Conservation (phyloP, 2,888 invertebrate species). For the Zaprionus obscuricornis region DNA sequence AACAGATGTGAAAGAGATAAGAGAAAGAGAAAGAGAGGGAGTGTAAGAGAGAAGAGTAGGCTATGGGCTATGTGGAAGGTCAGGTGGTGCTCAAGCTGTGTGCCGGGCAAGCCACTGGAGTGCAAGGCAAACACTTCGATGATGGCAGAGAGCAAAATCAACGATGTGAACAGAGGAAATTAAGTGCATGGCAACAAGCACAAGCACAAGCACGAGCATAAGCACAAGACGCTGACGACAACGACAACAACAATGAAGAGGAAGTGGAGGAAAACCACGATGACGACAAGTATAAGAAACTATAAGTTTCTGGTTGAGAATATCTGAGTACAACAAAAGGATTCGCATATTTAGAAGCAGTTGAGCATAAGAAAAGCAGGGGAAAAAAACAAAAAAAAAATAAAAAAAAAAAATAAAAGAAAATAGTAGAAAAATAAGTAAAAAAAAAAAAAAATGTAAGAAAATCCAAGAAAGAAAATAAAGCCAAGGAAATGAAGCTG, state of each 20-base stretch:
- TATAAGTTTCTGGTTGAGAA: background rate
- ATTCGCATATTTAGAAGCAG: constrained; percentile 60
- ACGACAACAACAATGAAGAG: constrained; percentile 1
- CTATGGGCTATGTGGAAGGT: constrained; percentile 31
- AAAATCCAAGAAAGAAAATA: background rate
- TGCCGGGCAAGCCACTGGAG: constrained; percentile 43
- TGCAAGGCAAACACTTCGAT: constrained; percentile 68
- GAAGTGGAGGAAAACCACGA: background rate
- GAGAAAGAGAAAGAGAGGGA: background rate
- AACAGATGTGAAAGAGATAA: background rate
- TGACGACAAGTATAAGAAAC: background rate
- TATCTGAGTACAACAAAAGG: constrained; percentile 49
- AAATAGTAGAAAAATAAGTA: constrained; percentile 2
- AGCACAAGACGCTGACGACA: background rate
- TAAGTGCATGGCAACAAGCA: constrained; percentile 60
- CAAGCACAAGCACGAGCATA: background rate
- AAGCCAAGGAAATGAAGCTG: constrained; percentile 66
- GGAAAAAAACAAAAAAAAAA: background rate
- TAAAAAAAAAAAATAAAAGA: constrained; percentile 34
- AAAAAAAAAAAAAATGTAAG: constrained; percentile 2
- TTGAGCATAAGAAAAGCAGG: constrained; percentile 48
- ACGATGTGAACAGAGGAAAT: constrained; percentile 66
- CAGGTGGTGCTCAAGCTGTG: constrained; percentile 30
- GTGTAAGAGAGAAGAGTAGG: background rate
- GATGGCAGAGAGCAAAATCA: constrained; percentile 41